Percentiles rank a stretch among this genome's conserved stretches.
phyloP scores from a whole-genome alignment of 2,113 vertebrate genomes.

The Orycteropus afer region DNA sequence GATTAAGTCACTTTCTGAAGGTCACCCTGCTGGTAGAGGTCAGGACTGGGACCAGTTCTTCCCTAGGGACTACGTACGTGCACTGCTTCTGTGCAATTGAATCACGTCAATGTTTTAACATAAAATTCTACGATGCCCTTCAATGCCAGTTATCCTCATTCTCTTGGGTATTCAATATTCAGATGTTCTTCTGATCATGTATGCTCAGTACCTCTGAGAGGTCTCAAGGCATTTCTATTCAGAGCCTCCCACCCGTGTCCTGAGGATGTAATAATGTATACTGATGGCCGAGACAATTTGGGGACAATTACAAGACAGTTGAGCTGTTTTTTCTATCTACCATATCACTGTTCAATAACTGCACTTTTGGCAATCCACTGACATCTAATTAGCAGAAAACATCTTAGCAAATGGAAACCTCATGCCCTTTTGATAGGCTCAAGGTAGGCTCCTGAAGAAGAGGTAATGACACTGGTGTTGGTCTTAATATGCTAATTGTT shows the following conservation, averaged over 20 bases:
- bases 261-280: slow-evolving; percentile 50
- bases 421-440: neutral
- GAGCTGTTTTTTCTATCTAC: slow-evolving; percentile 49
- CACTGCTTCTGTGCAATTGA: neutral
- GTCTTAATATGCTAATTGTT: neutral
- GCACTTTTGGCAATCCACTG: slow-evolving; percentile 39
- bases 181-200: neutral
- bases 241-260: slow-evolving; percentile 22
- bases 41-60: neutral
- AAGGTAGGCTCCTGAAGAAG: neutral
- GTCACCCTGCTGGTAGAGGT: neutral
- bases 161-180: neutral
- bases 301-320: slow-evolving; percentile 52
- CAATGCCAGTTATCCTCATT: slow-evolving; percentile 29
- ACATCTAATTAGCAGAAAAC: slow-evolving; percentile 65
- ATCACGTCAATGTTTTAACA: slow-evolving; percentile 18
- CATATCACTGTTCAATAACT: slow-evolving; percentile 55
- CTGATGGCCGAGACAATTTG: slow-evolving; percentile 57
- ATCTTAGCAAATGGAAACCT: slow-evolving; percentile 60
- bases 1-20: neutral
- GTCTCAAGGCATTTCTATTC: neutral
- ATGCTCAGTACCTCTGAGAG: slow-evolving; percentile 44
- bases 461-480: slow-evolving; percentile 16
- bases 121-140: slow-evolving; percentile 21
- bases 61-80: neutral